Evolutionary conservation across 2,113 vertebrate genomes (phyloP).

Genomic region (Nettapus auritus): DNA sequence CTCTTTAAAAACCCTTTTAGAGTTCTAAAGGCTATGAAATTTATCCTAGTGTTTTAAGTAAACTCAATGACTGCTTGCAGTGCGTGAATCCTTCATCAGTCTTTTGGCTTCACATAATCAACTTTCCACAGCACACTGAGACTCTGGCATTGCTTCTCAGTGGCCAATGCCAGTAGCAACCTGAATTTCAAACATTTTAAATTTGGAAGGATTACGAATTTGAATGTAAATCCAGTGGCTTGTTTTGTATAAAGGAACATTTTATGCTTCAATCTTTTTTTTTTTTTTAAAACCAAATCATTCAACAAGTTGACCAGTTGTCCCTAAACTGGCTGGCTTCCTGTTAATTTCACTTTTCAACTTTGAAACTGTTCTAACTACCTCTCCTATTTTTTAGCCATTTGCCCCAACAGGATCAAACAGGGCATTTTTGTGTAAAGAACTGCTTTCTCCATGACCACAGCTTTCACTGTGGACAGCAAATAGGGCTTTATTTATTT

Average conservation of each 20-base stretch:
- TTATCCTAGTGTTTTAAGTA: conserved; percentile 42
- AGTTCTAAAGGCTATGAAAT: conserved; percentile 47
- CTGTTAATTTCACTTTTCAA: background rate
- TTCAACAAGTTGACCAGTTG: background rate
- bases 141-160: conserved; percentile 35
- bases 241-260: background rate
- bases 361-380: background rate
- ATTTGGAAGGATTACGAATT: conserved; percentile 13
- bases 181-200: conserved; percentile 39
- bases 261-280: background rate
- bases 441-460: conserved; percentile 68
- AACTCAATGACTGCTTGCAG: conserved; percentile 39
- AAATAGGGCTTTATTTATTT: conserved; percentile 66
- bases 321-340: background rate
- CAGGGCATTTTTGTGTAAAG: conserved; percentile 65
- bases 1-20: conserved; percentile 30
- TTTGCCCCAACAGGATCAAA: conserved; percentile 62
- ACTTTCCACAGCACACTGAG: conserved; percentile 28
- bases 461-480: conserved; percentile 58
- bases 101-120: conserved; percentile 61
- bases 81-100: conserved; percentile 51
- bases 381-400: background rate
- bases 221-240: background rate
- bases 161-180: conserved; percentile 34
- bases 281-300: background rate